Evolutionary conservation across 2,797 vertebrate species (phyloP).

Genomic region (Spinus olivaceus): DNA sequence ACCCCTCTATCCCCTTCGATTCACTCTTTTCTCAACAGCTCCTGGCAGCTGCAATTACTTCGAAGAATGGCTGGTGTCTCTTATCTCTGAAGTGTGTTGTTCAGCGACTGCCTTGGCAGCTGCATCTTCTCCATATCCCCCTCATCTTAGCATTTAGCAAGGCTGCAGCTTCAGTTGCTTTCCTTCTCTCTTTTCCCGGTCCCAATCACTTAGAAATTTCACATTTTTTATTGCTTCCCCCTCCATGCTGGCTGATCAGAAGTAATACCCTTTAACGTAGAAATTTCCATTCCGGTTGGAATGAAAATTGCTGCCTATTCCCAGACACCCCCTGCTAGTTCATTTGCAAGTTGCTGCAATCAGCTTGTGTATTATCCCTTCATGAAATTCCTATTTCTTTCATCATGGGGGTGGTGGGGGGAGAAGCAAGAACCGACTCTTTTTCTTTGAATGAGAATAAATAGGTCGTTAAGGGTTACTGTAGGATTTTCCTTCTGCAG

Average conservation of each 20-base stretch:
- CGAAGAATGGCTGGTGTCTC: constrained; percentile 35
- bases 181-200: constrained; percentile 19
- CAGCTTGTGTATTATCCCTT: constrained; percentile 7
- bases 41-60: constrained; percentile 46
- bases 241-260: constrained; percentile 26
- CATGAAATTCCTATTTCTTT: constrained; percentile 5
- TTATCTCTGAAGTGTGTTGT: constrained; percentile 52
- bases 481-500: not conserved
- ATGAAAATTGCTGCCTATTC: constrained; percentile 51
- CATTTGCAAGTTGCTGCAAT: constrained; percentile 37
- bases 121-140: not conserved
- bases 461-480: not conserved
- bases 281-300: constrained; percentile 31
- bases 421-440: not conserved
- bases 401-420: not conserved
- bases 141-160: not conserved
- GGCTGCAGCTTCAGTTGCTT: not conserved
- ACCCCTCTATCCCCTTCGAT: constrained; percentile 39
- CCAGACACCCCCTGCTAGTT: constrained; percentile 41
- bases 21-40: constrained; percentile 38
- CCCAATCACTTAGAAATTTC: not conserved
- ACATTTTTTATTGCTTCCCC: not conserved
- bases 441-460: not conserved
- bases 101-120: not conserved
- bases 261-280: not conserved